These are phyloP conservation scores for Channallabes apus DNA, from an alignment of 2,797 vertebrate genomes.

Conservation along the genomic window DNA sequence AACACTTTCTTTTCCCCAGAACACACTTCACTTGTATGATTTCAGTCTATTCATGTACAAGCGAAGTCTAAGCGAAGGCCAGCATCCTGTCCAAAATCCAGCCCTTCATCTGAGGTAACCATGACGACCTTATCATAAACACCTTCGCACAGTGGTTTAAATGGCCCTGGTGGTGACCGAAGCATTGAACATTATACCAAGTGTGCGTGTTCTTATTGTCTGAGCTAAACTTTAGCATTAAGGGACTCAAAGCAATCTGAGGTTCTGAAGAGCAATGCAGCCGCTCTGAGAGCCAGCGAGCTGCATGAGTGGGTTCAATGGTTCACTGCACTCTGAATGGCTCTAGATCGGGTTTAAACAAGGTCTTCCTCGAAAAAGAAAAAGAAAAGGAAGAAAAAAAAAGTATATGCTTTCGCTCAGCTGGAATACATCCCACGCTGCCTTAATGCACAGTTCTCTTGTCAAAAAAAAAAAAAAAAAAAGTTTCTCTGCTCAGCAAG, in stretches of 20 bases:
- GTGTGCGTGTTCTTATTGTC: slow-evolving; percentile 23
- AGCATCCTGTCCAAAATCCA: slow-evolving; percentile 25
- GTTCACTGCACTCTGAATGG: slow-evolving; percentile 30
- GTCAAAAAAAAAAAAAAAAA: background rate
- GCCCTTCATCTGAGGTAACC: slow-evolving; percentile 6
- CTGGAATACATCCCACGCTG: slow-evolving; percentile 10
- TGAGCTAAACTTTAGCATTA: slow-evolving; percentile 25
- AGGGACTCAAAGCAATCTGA: slow-evolving; percentile 20
- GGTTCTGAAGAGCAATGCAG: slow-evolving; percentile 42
- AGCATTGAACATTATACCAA: background rate
- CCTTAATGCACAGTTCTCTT: background rate
- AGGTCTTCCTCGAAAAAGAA: slow-evolving; percentile 6
- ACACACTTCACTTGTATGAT: background rate
- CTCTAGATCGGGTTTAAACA: slow-evolving; percentile 17
- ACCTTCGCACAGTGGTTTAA: slow-evolving; percentile 11
- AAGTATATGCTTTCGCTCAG: background rate
- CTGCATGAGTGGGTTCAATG: slow-evolving; percentile 38
- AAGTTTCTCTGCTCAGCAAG: background rate
- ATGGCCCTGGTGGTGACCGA: slow-evolving; percentile 17
- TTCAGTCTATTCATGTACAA: background rate
- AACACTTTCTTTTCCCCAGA: background rate
- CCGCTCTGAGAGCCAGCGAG: background rate
- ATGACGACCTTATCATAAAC: background rate
- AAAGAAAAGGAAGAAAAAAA: background rate
- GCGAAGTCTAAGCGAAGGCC: slow-evolving; percentile 31